Conservation (phyloP, 2,888 invertebrate genomes). For the Agrilus cyanescens region DNA sequence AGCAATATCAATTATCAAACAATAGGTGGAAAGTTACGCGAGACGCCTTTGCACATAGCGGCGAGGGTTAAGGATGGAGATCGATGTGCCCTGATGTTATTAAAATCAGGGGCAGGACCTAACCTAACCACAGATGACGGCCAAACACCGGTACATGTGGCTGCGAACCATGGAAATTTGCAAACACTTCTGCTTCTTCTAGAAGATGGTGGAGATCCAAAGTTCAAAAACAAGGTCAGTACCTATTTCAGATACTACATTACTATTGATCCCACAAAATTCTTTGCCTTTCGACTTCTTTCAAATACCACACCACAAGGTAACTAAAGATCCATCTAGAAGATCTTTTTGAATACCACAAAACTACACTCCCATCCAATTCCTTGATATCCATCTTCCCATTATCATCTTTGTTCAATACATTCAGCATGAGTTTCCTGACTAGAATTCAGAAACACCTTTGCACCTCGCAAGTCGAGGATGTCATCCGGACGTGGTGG, state of each 20-base stretch:
- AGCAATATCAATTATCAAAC: neutral
- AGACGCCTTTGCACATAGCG: conserved; percentile 96
- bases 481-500: conserved; percentile 75
- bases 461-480: conserved; percentile 87
- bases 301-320: too few relatives aligned
- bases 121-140: conserved; percentile 93
- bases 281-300: too few relatives aligned
- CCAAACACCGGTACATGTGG: conserved; percentile 93
- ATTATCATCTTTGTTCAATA: too few relatives aligned
- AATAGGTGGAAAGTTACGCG: conserved; percentile 69
- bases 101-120: conserved; percentile 95
- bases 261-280: too few relatives aligned
- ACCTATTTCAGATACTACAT: too few relatives aligned
- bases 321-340: too few relatives aligned
- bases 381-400: too few relatives aligned
- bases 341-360: too few relatives aligned
- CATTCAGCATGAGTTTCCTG: too few relatives aligned
- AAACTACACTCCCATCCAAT: too few relatives aligned
- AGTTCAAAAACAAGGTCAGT: conserved; percentile 76
- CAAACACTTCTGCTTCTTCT: conserved; percentile 74
- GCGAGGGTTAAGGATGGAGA: conserved; percentile 85
- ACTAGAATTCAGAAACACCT: conserved; percentile 88
- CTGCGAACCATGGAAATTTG: conserved; percentile 84
- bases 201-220: conserved; percentile 90
- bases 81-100: conserved; percentile 89